Percentiles rank a stretch among this genome's conserved stretches.
phyloP scores from a whole-genome alignment of 2,888 invertebrate genomes.

The Andricus quercusramuli region DNA sequence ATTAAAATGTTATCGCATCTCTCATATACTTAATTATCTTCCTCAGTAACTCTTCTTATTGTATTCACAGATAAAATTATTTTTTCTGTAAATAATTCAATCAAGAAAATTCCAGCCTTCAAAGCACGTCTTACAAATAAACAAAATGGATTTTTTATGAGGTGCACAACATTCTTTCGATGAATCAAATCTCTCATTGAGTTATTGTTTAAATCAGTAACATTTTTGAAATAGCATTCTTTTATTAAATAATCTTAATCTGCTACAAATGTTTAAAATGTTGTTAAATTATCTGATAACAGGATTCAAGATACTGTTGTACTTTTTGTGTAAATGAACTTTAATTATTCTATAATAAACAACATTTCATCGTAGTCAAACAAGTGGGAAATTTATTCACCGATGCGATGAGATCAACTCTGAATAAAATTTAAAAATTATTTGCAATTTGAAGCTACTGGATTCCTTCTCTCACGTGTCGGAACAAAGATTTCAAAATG shows the following conservation, averaged over 20 bases:
- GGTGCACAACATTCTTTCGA: constrained; percentile 9
- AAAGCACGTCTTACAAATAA: neutral
- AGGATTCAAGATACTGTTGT: neutral
- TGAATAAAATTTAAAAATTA: neutral
- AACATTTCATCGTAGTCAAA: neutral
- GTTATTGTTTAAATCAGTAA: neutral
- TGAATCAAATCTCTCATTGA: constrained; percentile 20
- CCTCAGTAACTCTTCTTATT: too few species aligned
- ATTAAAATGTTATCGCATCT: neutral
- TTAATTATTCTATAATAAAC: neutral
- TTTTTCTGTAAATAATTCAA: constrained; percentile 1
- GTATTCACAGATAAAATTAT: neutral
- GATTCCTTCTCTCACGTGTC: neutral
- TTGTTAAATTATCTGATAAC: constrained; percentile 15
- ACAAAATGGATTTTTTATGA: neutral
- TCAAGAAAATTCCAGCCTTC: neutral
- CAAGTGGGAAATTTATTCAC: neutral
- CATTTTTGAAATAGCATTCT: constrained; percentile 1
- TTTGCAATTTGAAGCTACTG: neutral
- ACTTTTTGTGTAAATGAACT: neutral
- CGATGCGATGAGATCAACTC: neutral
- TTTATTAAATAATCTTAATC: constrained; percentile 23
- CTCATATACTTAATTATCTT: constrained; percentile 1
- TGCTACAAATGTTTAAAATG: constrained; percentile 29
- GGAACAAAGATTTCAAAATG: too few species aligned